Conservation (phyloP, 2,888 invertebrate genomes). For the Oligia strigilis region DNA sequence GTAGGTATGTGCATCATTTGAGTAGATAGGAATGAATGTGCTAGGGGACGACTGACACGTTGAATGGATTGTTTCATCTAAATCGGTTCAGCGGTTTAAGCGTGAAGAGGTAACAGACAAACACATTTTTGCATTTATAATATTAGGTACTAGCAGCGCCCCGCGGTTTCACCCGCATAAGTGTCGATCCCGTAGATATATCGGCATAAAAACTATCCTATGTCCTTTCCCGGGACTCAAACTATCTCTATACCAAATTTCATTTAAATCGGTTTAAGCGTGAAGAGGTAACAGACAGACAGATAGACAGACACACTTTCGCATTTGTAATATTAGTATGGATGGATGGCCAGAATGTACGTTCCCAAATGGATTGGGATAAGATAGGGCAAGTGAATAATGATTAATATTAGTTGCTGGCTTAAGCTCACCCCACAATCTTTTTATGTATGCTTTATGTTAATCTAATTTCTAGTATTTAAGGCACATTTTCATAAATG, state of each 20-base stretch:
- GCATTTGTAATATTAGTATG: background rate
- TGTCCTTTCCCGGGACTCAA: too few relatives aligned
- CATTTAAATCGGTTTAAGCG: too few relatives aligned
- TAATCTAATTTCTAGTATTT: background rate
- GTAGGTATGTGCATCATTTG: background rate
- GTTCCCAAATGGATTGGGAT: background rate
- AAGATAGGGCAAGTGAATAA: background rate
- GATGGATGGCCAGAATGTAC: background rate
- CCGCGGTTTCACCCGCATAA: too few relatives aligned
- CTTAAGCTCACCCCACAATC: background rate
- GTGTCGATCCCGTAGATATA: too few relatives aligned
- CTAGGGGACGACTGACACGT: background rate
- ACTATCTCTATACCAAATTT: too few relatives aligned
- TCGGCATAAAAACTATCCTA: too few relatives aligned
- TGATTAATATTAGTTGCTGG: background rate
- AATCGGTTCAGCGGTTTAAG: too few relatives aligned
- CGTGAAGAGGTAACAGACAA: too few relatives aligned
- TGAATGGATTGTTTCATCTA: background rate
- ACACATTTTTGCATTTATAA: too few relatives aligned
- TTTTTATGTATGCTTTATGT: background rate
- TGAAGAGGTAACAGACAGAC: too few relatives aligned
- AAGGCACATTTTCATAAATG: background rate
- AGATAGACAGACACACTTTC: too few relatives aligned
- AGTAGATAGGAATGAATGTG: background rate
- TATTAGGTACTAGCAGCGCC: background rate